Percentiles rank a stretch among this genome's conserved stretches.
phyloP scores from a whole-genome alignment of 2,888 invertebrate species.

The Heteropelma amictum region DNA sequence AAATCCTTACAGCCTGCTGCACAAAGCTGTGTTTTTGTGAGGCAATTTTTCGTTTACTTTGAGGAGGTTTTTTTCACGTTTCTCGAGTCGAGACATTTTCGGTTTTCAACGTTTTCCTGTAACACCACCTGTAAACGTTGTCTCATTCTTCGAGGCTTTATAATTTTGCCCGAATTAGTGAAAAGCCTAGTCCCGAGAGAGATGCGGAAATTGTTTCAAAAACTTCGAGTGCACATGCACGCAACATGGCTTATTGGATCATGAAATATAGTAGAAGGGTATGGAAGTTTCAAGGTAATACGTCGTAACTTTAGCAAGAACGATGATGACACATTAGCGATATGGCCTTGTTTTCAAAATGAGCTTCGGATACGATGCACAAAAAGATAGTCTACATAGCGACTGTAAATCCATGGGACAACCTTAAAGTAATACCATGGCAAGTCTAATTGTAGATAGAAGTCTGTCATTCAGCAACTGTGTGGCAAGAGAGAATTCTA shows the following conservation, averaged over 20 bases:
- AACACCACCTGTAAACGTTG: too few species aligned
- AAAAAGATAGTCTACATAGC: neutral
- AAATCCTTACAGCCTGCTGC: too few species aligned
- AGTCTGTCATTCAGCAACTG: slow-evolving; percentile 19
- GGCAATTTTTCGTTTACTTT: too few species aligned
- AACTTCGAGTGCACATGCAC: neutral
- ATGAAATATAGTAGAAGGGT: slow-evolving; percentile 31
- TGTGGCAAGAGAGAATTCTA: slow-evolving; percentile 18
- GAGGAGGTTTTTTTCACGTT: too few species aligned
- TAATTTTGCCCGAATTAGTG: too few species aligned
- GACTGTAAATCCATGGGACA: slow-evolving; percentile 15
- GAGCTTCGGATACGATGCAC: slow-evolving; percentile 2
- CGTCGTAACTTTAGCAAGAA: slow-evolving; percentile 13
- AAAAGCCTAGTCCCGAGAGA: slow-evolving; percentile 6
- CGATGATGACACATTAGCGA: slow-evolving; percentile 42
- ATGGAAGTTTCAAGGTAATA: slow-evolving; percentile 27
- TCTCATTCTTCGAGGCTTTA: too few species aligned
- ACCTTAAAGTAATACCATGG: slow-evolving; percentile 5
- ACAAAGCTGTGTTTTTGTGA: too few species aligned
- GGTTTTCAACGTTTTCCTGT: too few species aligned
- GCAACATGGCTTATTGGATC: neutral
- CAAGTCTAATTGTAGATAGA: slow-evolving; percentile 30
- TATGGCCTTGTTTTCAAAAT: neutral
- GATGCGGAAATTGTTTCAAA: slow-evolving; percentile 31
- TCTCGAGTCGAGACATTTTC: too few species aligned